phyloP scores from a whole-genome alignment of 2,113 vertebrate species.

The Channa maculata region DNA sequence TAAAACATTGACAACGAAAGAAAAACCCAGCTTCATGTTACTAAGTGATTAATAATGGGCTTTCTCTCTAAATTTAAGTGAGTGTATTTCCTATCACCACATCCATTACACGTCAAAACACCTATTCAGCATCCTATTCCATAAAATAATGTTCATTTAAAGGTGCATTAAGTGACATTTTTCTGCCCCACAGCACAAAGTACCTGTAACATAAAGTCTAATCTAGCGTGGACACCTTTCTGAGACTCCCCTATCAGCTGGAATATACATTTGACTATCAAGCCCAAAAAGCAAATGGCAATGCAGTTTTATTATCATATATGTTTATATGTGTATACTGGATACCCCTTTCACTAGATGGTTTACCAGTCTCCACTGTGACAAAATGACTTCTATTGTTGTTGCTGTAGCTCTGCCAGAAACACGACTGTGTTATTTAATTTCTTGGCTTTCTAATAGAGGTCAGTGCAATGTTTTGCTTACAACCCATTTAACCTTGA shows the following conservation, averaged over 20 bases:
- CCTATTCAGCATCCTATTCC: constrained; percentile 51
- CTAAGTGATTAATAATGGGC: constrained; percentile 53
- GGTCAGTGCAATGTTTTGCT: constrained; percentile 51
- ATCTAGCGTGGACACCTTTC: constrained; percentile 25
- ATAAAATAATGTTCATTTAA: constrained; percentile 39
- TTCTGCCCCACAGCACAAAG: constrained; percentile 31
- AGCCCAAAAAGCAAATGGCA: constrained; percentile 52
- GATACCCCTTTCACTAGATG: constrained; percentile 38
- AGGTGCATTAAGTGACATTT: constrained; percentile 43
- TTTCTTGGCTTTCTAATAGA: constrained; percentile 52
- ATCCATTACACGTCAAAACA: constrained; percentile 68
- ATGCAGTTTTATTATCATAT: constrained; percentile 42
- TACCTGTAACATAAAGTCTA: constrained; percentile 33
- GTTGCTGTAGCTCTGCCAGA: constrained; percentile 32
- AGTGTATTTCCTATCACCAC: constrained; percentile 46
- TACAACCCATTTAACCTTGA: constrained; percentile 35
- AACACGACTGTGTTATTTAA: constrained; percentile 27
- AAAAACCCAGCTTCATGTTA: constrained; percentile 36
- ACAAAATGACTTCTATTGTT: constrained; percentile 21
- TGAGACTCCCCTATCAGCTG: constrained; percentile 17
- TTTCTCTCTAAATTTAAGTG: constrained; percentile 16
- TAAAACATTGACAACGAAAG: constrained; percentile 5
- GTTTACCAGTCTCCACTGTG: constrained; percentile 38
- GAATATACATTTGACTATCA: constrained; percentile 38
- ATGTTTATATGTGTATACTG: constrained; percentile 41